These are phyloP conservation scores for Opisthograptis luteolata DNA, from an alignment of 2,888 invertebrate genomes.

Conservation along the genomic window DNA sequence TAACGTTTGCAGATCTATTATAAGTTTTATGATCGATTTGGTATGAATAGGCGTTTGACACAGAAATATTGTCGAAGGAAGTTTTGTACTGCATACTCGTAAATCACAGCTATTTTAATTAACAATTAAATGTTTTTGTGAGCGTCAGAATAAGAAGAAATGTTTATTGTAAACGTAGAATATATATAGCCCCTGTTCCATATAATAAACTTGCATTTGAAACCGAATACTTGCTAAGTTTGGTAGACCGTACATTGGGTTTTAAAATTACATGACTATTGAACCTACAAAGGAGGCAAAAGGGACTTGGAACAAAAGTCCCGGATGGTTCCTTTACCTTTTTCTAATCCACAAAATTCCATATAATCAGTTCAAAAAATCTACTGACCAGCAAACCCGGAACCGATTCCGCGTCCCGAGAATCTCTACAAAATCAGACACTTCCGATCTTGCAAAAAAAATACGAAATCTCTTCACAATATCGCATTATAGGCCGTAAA, in stretches of 20 bases:
- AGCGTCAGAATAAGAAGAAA: too few relatives aligned
- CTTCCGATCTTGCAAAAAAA: slow-evolving; percentile 44
- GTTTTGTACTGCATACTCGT: not conserved
- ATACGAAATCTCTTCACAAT: slow-evolving; percentile 58
- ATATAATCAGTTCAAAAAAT: slow-evolving; percentile 25
- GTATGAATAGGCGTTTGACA: slow-evolving; percentile 6
- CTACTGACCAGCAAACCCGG: slow-evolving; percentile 35
- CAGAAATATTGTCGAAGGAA: not conserved
- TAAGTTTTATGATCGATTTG: slow-evolving; percentile 31
- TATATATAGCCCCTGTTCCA: too few relatives aligned
- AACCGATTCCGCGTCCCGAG: slow-evolving; percentile 32
- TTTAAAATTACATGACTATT: slow-evolving; percentile 6
- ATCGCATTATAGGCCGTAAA: slow-evolving; percentile 55
- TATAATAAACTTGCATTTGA: too few relatives aligned
- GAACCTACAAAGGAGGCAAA: slow-evolving; percentile 9
- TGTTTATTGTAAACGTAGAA: too few relatives aligned
- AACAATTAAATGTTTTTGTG: too few relatives aligned
- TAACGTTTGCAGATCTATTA: slow-evolving; percentile 22
- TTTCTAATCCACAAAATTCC: slow-evolving; percentile 30
- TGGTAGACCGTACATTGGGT: not conserved
- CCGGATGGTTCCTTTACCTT: slow-evolving; percentile 24
- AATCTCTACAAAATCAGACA: slow-evolving; percentile 39
- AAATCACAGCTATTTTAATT: too few relatives aligned
- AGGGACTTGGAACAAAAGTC: slow-evolving; percentile 9
- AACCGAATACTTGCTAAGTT: not conserved